Base-by-base conservation (phyloP, 2,113 vertebrate genomes). In the Recurvirostra avosetta region DNA sequence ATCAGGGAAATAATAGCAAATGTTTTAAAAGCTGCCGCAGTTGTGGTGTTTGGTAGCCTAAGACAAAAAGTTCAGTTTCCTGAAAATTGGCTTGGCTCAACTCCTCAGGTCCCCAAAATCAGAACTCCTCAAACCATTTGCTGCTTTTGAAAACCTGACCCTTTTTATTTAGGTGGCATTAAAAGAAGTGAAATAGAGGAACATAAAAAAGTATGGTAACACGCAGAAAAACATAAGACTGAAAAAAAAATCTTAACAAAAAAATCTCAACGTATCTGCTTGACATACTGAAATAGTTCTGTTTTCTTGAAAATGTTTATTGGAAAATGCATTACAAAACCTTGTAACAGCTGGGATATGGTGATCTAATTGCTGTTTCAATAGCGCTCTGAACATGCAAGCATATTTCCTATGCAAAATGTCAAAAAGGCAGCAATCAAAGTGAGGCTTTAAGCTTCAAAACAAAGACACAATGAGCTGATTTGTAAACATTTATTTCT, bases 351-450 rank as follows among this genome's bases (percentile, higher is more conserved):
- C 98, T 98, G 97, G 97, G 98, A 98, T 98, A 98, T 98, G 96
- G 96, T 97, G 97, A 98, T 98, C 96, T 98, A 98, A 98, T 98
- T 98, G 98, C 97, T 97, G 89, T 98, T 98, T 98, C 98, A 97
- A 87, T 98, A 98, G 97, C 71, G 45, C 53, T 96, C 95, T 66
- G 80, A 98, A 97, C 98, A 97, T 88, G 88, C 94, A 97, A 97
- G 97, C 97, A 95, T 97, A 98, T 98, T 98, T 98, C 97, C 98
- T 98, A 96, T 96, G 97, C 98, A 95, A 98, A 98, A 98, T 98
- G 97, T 98, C 98, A 98, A 97, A 98, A 98, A 98, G 97, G 94
- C 97, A 98, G 97, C 97, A 98, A 98, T 98, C 97, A 98, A 98
- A 98, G 97, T 92, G 95, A 97, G 96, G 95, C 94, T 98, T 97